Evolutionary conservation across 2,797 vertebrate species (phyloP), one percentile per base, ranked within the genome.

Genomic region (Phaenicophaeus curvirostris): DNA sequence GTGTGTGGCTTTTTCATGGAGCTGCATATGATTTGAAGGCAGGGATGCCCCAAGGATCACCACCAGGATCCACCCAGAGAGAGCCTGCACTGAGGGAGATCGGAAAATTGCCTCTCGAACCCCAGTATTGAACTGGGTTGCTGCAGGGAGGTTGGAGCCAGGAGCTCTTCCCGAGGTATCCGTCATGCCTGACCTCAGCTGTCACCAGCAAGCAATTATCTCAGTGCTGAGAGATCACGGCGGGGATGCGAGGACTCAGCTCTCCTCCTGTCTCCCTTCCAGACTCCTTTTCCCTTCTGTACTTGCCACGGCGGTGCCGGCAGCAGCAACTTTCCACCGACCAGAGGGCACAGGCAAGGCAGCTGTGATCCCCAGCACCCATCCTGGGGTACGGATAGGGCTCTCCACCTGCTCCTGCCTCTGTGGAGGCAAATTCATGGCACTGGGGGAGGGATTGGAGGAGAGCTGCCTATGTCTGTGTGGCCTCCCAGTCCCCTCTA

Each of bases 191-290:
- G 96, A 94, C 94, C 95, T 96, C 93, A 82, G 88, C 93, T 97
- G 96, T 97, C 96, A 95, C 85, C 23, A 1, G 50, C 84, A 96
- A 86, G 93, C 94, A 96, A 96, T 97, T 97, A 97, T 94, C 94
- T 96, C 31, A 0, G 85, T 2, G 25, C 80, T 95, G 93, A 95
- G 89, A 94, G 91, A 95, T 82, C 46, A 5, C 8, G 0, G 77
- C 4, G 3, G 81, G 91, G 54, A 76, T 63, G 48, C 62, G 48
- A 94, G 73, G 84, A 88, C 74, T 53, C 93, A 69, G 82, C 51
- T 78, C 77, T 87, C 67, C 48, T 54, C 48, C 87, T 77, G 67
- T 53, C 55, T 66, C 18, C 51, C 73, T n/a, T 77, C 59, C 54
- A 83, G 33, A 55, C 54, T 39, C 17, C 37, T 57, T 72, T 66